Evolutionary conservation across 1,140 invertebrate genomes (phyloP).

Genomic region (Zaprionus davidi): DNA sequence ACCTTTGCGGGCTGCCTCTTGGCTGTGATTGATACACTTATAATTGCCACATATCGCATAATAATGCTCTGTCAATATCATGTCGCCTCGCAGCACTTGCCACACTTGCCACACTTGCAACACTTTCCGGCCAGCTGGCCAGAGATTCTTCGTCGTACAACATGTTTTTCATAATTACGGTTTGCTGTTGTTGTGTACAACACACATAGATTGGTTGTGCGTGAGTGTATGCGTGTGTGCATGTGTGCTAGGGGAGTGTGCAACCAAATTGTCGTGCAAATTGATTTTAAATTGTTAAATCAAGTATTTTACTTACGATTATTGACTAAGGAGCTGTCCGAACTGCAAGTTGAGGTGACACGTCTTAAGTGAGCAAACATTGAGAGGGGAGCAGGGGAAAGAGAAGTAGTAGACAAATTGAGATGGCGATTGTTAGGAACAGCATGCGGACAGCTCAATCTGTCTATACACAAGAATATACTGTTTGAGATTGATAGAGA

Average conservation of each 20-base stretch:
- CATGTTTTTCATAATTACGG: conserved; percentile 54
- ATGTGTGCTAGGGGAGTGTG: conserved; percentile 45
- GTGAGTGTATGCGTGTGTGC: conserved; percentile 1
- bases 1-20: background rate
- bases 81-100: conserved; percentile 60
- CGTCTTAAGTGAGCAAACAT: background rate
- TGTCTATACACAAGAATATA: too few relatives aligned
- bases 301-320: conserved; percentile 38
- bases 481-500: too few relatives aligned
- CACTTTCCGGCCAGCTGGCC: conserved; percentile 42
- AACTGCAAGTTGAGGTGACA: conserved; percentile 3
- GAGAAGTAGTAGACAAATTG: background rate
- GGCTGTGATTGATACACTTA: conserved; percentile 71
- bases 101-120: conserved; percentile 58
- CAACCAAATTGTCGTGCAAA: conserved; percentile 63
- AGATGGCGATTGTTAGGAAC: background rate
- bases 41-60: conserved; percentile 63
- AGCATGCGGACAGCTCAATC: too few relatives aligned
- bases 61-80: conserved; percentile 57
- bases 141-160: conserved; percentile 28
- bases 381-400: background rate
- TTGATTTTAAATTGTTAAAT: conserved; percentile 73
- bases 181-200: conserved; percentile 16
- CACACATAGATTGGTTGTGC: conserved; percentile 28
- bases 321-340: conserved; percentile 31